Evolutionary conservation across 2,113 vertebrate species (phyloP), one percentile per base, ranked within the genome.

Genomic region (Podiceps cristatus): DNA sequence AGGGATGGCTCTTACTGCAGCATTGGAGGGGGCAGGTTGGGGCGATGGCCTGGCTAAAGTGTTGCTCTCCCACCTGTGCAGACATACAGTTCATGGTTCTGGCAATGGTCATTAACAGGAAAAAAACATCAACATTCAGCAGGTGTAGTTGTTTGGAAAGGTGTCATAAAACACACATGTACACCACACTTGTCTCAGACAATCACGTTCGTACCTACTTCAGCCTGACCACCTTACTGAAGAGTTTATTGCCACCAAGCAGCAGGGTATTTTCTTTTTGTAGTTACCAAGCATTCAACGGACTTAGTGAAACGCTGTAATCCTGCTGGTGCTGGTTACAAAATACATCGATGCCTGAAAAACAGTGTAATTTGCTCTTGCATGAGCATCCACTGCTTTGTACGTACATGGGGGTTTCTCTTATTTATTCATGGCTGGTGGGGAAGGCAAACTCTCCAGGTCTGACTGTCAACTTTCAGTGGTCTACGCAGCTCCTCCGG

Each of bases 401-500:
- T 71, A 15, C 28, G 25, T 52, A 71, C 19, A 4, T 19, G 58
- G n/a, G 29, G 29, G 4, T 35, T 86, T 82, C 71, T 37, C 60
- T 24, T 93, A 58, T 96, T 94, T 93, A 59, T 96, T 96, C 42
- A 3, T 52, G n/a, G 60, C 69, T 78, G 73, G 63, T 60, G 59
- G 62, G 68, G 60, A 90, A 91, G 62, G 80, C 47, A 78, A 37
- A 44, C 20, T 86, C 62, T 59, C 29, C 56, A 63, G 31, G 10
- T 93, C 77, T 93, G 86, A 53, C 59, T 0, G 1, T 58, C n/a
- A 60, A 87, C n/a, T 77, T 62, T 62, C 45, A 2, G 40, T 60
- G 77, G 62, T 82, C 55, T 76, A 11, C 5, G 1, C 74, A 76
- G 50, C 58, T 91, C 74, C 72, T 73, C 73, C 81, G 28, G 66